Evolutionary conservation across 2,888 invertebrate species (phyloP).

Genomic region (Phytoseiulus persimilis): DNA sequence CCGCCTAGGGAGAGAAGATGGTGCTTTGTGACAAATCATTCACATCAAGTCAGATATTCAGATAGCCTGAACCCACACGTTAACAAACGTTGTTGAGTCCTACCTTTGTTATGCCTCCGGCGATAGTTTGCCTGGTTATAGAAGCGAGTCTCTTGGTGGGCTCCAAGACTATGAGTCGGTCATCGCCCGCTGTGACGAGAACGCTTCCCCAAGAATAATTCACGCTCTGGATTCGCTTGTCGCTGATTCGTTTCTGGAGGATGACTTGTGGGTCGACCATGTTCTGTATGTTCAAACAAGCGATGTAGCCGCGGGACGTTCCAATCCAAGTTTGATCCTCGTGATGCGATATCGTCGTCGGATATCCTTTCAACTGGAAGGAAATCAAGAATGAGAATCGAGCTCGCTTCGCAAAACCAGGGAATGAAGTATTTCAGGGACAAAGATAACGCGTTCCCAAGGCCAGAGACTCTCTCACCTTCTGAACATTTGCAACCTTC

Average conservation of each 20-base stretch:
- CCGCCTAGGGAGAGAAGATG: neutral
- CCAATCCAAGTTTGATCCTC: constrained; percentile 24
- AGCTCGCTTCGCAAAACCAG: no score
- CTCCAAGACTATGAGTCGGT: constrained; percentile 26
- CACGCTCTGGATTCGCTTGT: constrained; percentile 6
- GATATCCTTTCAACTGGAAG: constrained; percentile 34
- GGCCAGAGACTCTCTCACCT: neutral
- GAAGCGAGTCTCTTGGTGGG: constrained; percentile 10
- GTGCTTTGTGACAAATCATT: no score
- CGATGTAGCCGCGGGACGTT: constrained; percentile 25
- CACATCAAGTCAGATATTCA: no score
- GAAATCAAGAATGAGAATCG: no score
- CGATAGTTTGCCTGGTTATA: constrained; percentile 8
- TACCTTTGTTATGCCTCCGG: constrained; percentile 26
- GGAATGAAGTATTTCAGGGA: no score
- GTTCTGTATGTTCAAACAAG: neutral
- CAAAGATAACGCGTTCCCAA: no score
- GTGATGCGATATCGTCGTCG: constrained; percentile 17
- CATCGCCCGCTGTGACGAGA: constrained; percentile 21
- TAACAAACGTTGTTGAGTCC: no score
- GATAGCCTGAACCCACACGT: no score
- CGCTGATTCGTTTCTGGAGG: constrained; percentile 8
- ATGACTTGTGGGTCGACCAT: neutral
- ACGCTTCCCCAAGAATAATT: constrained; percentile 30
- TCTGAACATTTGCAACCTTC: constrained; percentile 7